Percentiles rank a stretch among this genome's conserved stretches.
phyloP scores from a whole-genome alignment of 2,113 vertebrate species.

The Siniperca knerii region DNA sequence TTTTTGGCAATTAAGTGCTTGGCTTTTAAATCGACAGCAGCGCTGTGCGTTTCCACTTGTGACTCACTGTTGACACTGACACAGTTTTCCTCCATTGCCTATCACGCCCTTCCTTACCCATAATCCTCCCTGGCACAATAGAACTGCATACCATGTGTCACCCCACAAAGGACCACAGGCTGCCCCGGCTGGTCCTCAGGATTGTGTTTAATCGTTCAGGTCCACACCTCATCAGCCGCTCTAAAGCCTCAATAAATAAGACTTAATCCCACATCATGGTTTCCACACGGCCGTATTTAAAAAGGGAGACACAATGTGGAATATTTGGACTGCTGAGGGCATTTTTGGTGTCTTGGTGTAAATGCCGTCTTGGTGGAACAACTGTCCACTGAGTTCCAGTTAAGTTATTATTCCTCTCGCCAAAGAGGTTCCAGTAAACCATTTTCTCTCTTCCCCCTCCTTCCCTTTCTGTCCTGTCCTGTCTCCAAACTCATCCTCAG shows the following conservation, averaged over 20 bases:
- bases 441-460: conserved; percentile 50
- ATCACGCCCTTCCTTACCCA: conserved; percentile 75
- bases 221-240: conserved; percentile 67
- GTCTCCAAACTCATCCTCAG: conserved; percentile 66
- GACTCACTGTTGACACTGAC: conserved; percentile 75
- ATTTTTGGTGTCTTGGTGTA: conserved; percentile 45
- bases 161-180: conserved; percentile 67
- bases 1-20: conserved; percentile 24
- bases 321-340: conserved; percentile 44
- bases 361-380: conserved; percentile 52
- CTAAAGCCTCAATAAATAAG: conserved; percentile 61
- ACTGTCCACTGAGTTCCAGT: conserved; percentile 73
- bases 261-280: conserved; percentile 58
- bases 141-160: conserved; percentile 59
- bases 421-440: conserved; percentile 73
- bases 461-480: conserved; percentile 14
- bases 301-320: conserved; percentile 37
- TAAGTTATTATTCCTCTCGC: conserved; percentile 59
- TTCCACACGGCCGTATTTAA: conserved; percentile 42
- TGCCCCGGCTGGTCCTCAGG: conserved; percentile 61
- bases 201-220: conserved; percentile 57
- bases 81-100: conserved; percentile 64
- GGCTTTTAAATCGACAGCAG: conserved; percentile 40
- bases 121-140: conserved; percentile 69
- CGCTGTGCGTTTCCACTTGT: conserved; percentile 57